These are phyloP conservation scores for Argopecten irradians DNA, from an alignment of 1,140 invertebrate genomes.

Conservation along the genomic window DNA sequence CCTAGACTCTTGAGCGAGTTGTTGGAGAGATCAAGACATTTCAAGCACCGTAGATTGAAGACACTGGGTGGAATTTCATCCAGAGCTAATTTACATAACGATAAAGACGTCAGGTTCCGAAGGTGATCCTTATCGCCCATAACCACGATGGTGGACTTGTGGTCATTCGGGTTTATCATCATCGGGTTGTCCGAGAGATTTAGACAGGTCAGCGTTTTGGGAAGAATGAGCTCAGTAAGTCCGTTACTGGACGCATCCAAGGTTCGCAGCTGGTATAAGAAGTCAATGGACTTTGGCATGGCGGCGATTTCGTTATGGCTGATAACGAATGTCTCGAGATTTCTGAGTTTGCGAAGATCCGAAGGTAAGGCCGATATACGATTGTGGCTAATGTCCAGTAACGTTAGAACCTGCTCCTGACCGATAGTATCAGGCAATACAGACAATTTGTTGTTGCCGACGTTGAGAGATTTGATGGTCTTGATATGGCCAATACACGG, in stretches of 20 bases:
- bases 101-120: conserved; percentile 64
- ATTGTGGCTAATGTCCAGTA: conserved; percentile 71
- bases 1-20: conserved; percentile 65
- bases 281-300: conserved; percentile 70
- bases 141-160: conserved; percentile 65
- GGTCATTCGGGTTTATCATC: conserved; percentile 63
- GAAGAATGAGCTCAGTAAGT: conserved; percentile 69
- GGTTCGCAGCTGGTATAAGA: conserved; percentile 65
- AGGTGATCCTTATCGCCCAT: conserved; percentile 72
- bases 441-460: conserved; percentile 67
- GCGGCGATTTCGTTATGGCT: conserved; percentile 69
- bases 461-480: conserved; percentile 67
- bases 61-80: conserved; percentile 71
- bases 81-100: conserved; percentile 66
- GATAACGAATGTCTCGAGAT: conserved; percentile 69
- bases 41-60: conserved; percentile 68
- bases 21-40: conserved; percentile 67
- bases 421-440: conserved; percentile 66
- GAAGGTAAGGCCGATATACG: conserved; percentile 60
- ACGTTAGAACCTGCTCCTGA: conserved; percentile 65
- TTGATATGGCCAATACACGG: conserved; percentile 67
- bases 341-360: conserved; percentile 70
- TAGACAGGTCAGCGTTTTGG: conserved; percentile 67
- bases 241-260: conserved; percentile 68
- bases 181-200: conserved; percentile 71